Conservation (phyloP, 2,888 invertebrate genomes). For the Thelaira solivaga region DNA sequence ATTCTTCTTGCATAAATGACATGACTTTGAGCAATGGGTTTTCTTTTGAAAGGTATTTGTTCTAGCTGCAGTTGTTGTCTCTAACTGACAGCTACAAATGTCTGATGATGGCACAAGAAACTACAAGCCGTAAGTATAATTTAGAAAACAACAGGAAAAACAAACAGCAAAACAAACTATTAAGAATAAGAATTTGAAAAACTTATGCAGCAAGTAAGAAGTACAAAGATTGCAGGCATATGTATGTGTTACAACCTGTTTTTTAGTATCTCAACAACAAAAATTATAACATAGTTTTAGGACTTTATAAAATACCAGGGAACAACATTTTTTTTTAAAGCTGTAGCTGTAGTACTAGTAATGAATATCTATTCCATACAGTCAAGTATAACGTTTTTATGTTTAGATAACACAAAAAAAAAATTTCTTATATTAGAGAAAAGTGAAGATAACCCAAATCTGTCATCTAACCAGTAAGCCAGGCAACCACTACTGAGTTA, state of each 20-base stretch:
- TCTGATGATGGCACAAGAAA: slow-evolving; percentile 21
- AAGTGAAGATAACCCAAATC: slow-evolving; percentile 30
- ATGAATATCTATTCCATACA: too few relatives aligned
- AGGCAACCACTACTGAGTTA: slow-evolving; percentile 6
- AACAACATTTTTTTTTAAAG: too few relatives aligned
- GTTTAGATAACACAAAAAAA: not conserved
- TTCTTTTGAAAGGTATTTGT: slow-evolving; percentile 3
- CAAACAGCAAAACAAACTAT: not conserved
- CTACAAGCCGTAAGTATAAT: slow-evolving; percentile 16
- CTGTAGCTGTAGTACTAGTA: not conserved
- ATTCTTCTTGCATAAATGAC: slow-evolving; percentile 10
- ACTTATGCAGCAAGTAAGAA: not conserved
- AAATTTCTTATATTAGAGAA: not conserved
- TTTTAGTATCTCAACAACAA: slow-evolving; percentile 11
- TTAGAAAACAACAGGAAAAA: not conserved
- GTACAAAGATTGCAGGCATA: not conserved
- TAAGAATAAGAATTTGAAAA: slow-evolving; percentile 7
- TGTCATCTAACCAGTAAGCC: slow-evolving; percentile 11
- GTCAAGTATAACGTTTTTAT: too few relatives aligned
- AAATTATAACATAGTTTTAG: slow-evolving; percentile 36
- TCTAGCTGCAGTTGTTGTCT: not conserved
- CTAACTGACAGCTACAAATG: slow-evolving; percentile 34
- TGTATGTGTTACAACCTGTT: slow-evolving; percentile 19
- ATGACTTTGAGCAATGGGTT: slow-evolving; percentile 24
- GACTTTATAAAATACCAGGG: not conserved